A percentile compares a stretch with the other conserved stretches of the same genome.
phyloP scores from a whole-genome alignment of 1,140 invertebrate species.

The Trichomalopsis sarcophagae region DNA sequence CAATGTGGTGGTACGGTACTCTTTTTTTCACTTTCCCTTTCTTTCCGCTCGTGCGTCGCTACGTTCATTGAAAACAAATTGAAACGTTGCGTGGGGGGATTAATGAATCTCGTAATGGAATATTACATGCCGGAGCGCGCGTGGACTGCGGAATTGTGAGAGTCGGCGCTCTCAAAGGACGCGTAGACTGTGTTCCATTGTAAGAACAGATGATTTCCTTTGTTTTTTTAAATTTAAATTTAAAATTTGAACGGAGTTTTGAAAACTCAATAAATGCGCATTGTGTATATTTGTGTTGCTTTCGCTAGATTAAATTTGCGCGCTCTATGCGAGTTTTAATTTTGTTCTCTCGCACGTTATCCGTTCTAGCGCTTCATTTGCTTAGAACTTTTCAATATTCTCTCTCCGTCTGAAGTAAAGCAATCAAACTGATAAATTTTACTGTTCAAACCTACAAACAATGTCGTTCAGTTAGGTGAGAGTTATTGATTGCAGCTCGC shows the following conservation, averaged over 20 bases:
- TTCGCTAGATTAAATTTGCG: neutral
- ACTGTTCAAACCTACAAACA: slow-evolving; percentile 3
- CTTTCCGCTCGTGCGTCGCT: neutral
- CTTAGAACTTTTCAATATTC: slow-evolving; percentile 20
- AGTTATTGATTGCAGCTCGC: neutral
- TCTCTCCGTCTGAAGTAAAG: neutral
- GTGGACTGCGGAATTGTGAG: neutral
- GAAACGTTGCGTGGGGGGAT: neutral
- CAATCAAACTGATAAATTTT: slow-evolving; percentile 38
- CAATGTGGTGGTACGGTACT: neutral
- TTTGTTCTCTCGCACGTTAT: neutral
- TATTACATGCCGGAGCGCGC: neutral
- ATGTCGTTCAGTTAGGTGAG: neutral
- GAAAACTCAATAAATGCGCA: too few relatives aligned
- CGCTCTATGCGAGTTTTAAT: neutral
- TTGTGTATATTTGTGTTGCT: too few relatives aligned
- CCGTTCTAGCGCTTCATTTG: neutral
- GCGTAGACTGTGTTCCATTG: neutral
- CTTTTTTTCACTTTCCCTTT: neutral
- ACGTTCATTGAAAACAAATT: slow-evolving; percentile 30
- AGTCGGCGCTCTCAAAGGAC: neutral
- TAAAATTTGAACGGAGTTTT: neutral
- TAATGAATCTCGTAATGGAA: slow-evolving; percentile 4
- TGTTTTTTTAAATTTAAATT: neutral
- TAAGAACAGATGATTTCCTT: neutral